phyloP scores from a whole-genome alignment of 64 coral and sea anemone species.

The Pocillopora damicornis region DNA sequence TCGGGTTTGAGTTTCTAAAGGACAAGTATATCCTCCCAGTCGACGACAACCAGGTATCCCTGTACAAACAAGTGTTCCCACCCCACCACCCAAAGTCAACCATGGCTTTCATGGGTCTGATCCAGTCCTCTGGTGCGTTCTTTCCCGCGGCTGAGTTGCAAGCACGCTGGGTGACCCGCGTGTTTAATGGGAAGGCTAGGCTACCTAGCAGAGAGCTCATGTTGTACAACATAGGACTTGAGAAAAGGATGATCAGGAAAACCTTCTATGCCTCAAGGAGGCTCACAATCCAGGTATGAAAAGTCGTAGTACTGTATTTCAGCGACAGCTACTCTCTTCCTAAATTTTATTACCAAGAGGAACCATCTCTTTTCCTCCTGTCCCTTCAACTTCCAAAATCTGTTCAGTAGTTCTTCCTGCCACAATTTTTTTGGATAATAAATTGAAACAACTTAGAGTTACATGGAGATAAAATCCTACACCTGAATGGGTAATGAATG shows the following conservation, averaged over 20 bases:
- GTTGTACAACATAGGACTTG: constrained; percentile 41
- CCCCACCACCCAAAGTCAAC: constrained; percentile 56
- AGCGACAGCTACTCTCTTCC: neutral
- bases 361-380: neutral
- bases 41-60: constrained; percentile 42
- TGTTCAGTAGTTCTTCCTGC: too few relatives aligned
- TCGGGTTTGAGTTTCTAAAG: constrained; percentile 63
- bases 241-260: constrained; percentile 22
- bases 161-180: constrained; percentile 54
- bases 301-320: neutral
- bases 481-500: too few relatives aligned
- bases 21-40: constrained; percentile 41
- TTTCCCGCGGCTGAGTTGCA: constrained; percentile 65
- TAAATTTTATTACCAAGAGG: neutral
- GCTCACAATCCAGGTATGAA: constrained; percentile 27
- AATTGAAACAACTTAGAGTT: too few relatives aligned
- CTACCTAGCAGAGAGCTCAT: constrained; percentile 52
- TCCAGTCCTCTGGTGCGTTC: constrained; percentile 39
- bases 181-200: constrained; percentile 57
- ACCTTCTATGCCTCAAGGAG: constrained; percentile 13
- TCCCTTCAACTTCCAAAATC: neutral
- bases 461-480: too few relatives aligned
- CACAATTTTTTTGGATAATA: too few relatives aligned
- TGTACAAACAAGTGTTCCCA: constrained; percentile 82
- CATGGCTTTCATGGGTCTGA: constrained; percentile 63